Evolutionary conservation across 2,888 invertebrate species (phyloP), one percentile per base, ranked within the genome.

Genomic region (Acleris literana): DNA sequence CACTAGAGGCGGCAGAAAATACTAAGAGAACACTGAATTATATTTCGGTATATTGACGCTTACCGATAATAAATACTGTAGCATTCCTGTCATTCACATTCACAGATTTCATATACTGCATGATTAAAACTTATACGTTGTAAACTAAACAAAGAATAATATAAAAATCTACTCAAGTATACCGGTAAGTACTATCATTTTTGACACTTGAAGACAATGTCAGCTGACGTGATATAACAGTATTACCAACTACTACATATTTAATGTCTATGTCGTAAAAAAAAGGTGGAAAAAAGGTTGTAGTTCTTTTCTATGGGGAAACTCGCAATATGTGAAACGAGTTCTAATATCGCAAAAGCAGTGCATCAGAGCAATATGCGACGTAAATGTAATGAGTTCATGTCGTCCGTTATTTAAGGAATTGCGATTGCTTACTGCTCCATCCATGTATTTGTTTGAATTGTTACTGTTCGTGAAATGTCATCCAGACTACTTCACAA

Each of bases 61-160:
- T 22, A 66, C 66, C 57, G 39, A 61, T 62, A 17, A 66, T 57
- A 57, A 62, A 57, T 48, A 66, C 20, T 33, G 62, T 66, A 18
- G 62, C 66, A 44, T 62, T 62, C n/a, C 57, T 52, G 22, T 62
- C 11, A n/a, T 66, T 53, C 9, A 66, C 62, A 5, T 62, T 46
- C 6, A 66, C 25, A 2, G 61, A 57, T 43, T 57, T 61, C 52
- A 66, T 51, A 20, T 17, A 56, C 33, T 66, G 53, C 66, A 66
- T 66, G 52, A 9, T 62, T 39, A 11, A 39, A 33, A 33, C 44
- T 56, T 18, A 17, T n/a, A 22, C 3, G 16, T n/a, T 13, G 17
- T 43, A 43, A 33, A n/a, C 17, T n/a, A 54, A 25, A 43, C 20
- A 49, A 60, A 55, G 39, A 16, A 18, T 9, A 65, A 55, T 60